phyloP scores from a whole-genome alignment of 2,113 vertebrate species.

The Gopherus flavomarginatus region DNA sequence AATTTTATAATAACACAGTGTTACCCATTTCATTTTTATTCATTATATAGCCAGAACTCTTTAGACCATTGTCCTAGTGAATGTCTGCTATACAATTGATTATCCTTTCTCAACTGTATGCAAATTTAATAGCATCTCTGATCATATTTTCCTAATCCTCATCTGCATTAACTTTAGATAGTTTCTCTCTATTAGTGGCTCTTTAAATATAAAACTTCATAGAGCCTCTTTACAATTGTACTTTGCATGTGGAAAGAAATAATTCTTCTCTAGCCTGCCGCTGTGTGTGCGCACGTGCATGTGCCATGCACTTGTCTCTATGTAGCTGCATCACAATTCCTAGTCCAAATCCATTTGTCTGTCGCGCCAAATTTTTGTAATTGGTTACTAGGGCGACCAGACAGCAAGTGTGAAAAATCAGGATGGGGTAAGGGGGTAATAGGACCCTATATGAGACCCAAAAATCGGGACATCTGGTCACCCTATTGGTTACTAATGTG shows the following conservation, averaged over 20 bases:
- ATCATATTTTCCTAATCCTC: not conserved
- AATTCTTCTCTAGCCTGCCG: not conserved
- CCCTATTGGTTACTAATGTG: not conserved
- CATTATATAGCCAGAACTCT: not conserved
- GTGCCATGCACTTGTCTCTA: not conserved
- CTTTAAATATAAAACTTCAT: not conserved
- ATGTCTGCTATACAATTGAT: not conserved
- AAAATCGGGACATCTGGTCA: too few species aligned
- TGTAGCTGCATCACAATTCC: not conserved
- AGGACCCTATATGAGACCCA: too few species aligned
- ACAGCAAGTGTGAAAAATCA: too few species aligned
- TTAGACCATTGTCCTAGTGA: not conserved
- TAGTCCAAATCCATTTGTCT: not conserved
- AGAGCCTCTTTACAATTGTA: not conserved
- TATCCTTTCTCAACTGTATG: not conserved
- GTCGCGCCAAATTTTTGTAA: not conserved
- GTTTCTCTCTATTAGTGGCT: not conserved
- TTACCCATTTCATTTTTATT: not conserved
- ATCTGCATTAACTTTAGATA: not conserved
- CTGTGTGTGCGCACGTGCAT: not conserved
- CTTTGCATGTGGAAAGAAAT: not conserved
- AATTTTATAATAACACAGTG: not conserved
- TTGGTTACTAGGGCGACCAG: not conserved
- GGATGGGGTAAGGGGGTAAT: too few species aligned
- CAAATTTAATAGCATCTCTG: not conserved